Conservation (phyloP, 2,113 vertebrate genomes). For the Bos javanicus region DNA sequence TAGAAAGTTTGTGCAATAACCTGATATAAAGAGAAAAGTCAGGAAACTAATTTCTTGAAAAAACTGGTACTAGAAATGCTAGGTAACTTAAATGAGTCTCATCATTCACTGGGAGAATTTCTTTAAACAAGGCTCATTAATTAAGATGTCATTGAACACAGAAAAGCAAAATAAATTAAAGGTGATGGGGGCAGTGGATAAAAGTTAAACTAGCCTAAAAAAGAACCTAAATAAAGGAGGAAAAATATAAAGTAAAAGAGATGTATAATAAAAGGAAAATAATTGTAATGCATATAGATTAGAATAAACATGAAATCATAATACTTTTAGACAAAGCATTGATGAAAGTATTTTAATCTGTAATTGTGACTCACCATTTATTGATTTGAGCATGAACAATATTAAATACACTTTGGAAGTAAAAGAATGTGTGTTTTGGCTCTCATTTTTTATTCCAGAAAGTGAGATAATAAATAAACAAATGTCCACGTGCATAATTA, state of each 20-base stretch:
- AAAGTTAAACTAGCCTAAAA: background rate
- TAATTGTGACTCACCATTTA: background rate
- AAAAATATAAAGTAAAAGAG: background rate
- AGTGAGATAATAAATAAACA: background rate
- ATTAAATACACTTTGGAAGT: background rate
- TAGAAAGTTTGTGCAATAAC: slow-evolving; percentile 25
- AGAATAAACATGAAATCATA: background rate
- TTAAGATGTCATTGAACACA: slow-evolving; percentile 58
- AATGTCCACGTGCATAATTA: background rate
- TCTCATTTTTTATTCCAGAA: background rate
- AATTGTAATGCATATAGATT: background rate
- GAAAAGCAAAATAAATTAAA: slow-evolving; percentile 58
- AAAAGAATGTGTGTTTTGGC: background rate
- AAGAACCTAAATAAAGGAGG: background rate
- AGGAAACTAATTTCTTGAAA: slow-evolving; percentile 69
- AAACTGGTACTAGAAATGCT: slow-evolving; percentile 54
- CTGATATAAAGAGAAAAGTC: slow-evolving; percentile 63
- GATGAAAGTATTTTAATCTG: background rate
- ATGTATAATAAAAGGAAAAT: background rate
- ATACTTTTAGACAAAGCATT: background rate
- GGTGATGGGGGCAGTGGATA: background rate
- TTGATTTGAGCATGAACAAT: background rate
- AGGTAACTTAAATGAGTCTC: slow-evolving; percentile 64
- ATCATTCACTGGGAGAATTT: slow-evolving; percentile 63
- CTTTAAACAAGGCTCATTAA: slow-evolving; percentile 32